Evolutionary conservation across 2,113 vertebrate genomes (phyloP).

Genomic region (Puntigrus tetrazona): DNA sequence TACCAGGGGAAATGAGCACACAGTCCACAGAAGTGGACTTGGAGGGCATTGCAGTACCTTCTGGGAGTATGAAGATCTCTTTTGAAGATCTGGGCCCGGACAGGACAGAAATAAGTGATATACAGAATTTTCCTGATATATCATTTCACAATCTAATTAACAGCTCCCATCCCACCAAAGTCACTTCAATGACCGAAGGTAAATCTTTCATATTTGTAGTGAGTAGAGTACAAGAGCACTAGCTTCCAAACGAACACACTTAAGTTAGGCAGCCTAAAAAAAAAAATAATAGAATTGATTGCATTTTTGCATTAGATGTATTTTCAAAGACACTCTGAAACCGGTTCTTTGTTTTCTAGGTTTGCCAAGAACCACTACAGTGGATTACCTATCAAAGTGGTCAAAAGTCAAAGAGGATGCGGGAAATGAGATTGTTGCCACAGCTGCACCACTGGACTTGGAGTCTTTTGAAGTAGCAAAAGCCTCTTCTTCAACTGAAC

Average conservation of each 20-base stretch:
- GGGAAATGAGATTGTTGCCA: slow-evolving; percentile 41
- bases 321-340: slow-evolving; percentile 19
- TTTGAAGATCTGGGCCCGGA: neutral
- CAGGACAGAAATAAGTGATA: neutral
- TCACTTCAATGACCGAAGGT: slow-evolving; percentile 47
- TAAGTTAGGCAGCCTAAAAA: neutral
- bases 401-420: slow-evolving; percentile 45
- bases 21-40: neutral
- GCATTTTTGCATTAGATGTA: slow-evolving; percentile 8
- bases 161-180: slow-evolving; percentile 19
- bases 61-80: neutral
- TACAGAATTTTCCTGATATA: slow-evolving; percentile 28
- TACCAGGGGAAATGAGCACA: slow-evolving; percentile 31
- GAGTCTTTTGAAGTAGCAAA: slow-evolving; percentile 43
- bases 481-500: slow-evolving; percentile 35
- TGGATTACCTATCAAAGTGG: slow-evolving; percentile 38
- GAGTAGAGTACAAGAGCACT: neutral
- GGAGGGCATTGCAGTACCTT: neutral
- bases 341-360: slow-evolving; percentile 42
- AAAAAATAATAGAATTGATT: neutral
- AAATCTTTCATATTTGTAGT: slow-evolving; percentile 22
- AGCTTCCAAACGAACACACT: neutral
- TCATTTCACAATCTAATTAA: slow-evolving; percentile 24
- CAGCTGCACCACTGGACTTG: slow-evolving; percentile 21
- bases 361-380: slow-evolving; percentile 15